A percentile compares a stretch with the other conserved stretches of the same genome.
These are phyloP conservation scores for Ancistrus triradiatus DNA, from an alignment of 2,113 vertebrate species.

Conservation along the genomic window DNA sequence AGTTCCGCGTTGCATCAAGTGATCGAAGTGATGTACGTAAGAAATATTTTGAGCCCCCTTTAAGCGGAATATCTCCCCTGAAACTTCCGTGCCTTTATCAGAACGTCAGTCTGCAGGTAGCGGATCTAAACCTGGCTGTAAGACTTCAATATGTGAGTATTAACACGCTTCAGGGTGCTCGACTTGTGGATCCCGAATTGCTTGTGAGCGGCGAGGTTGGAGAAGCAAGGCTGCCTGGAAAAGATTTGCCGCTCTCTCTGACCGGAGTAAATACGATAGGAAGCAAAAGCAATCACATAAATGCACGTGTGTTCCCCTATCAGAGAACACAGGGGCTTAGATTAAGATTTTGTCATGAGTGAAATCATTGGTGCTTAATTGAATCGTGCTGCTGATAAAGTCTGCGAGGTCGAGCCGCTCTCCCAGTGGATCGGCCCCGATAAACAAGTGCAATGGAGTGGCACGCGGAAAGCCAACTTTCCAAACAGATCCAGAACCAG, in stretches of 20 bases:
- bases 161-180: constrained; percentile 74
- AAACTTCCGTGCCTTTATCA: constrained; percentile 68
- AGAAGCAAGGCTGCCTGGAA: constrained; percentile 52
- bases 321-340: constrained; percentile 69
- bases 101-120: constrained; percentile 58
- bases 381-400: constrained; percentile 62
- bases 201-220: constrained; percentile 58
- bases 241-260: constrained; percentile 67
- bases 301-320: constrained; percentile 63
- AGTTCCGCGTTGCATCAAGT: neutral
- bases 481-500: constrained; percentile 36
- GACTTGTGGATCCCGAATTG: constrained; percentile 69
- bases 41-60: constrained; percentile 41
- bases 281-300: constrained; percentile 65
- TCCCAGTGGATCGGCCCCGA: constrained; percentile 48
- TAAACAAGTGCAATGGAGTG: constrained; percentile 51
- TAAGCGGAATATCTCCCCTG: constrained; percentile 57
- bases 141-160: constrained; percentile 72
- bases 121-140: constrained; percentile 69
- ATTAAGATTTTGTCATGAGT: constrained; percentile 67
- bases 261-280: constrained; percentile 70
- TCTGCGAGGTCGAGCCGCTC: constrained; percentile 49
- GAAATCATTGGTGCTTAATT: constrained; percentile 64
- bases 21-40: constrained; percentile 1
- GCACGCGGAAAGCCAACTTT: constrained; percentile 43